phyloP scores from a whole-genome alignment of 30 jellyfish, hydroid and myxozoan species.

The Nemopilema nomurai region DNA sequence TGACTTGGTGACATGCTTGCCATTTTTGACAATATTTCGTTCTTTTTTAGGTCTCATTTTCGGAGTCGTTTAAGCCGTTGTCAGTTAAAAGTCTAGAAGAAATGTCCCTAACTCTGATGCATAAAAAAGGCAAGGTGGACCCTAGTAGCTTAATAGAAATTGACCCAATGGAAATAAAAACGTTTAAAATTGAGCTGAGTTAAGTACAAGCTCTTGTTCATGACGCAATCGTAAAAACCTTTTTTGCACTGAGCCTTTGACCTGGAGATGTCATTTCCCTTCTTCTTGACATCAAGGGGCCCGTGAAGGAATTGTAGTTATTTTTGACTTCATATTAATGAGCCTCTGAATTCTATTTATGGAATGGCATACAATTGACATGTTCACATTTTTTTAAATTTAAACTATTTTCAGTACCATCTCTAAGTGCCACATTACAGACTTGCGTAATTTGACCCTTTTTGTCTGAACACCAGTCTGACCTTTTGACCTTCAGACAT shows the following conservation, averaged over 20 bases:
- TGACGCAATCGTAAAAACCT: neutral
- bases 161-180: conserved; percentile 92
- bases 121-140: conserved; percentile 36
- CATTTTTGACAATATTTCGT: neutral
- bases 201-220: neutral
- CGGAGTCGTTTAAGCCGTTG: conserved; percentile 75
- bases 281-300: no score
- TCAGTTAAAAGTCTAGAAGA: conserved; percentile 53
- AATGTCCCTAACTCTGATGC: conserved; percentile 84
- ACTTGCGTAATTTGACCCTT: no score
- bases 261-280: no score
- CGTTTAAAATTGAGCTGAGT: conserved; percentile 68
- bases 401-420: no score
- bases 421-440: no score
- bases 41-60: conserved; percentile 67
- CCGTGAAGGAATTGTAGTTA: no score
- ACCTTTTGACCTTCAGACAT: neutral
- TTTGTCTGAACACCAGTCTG: no score
- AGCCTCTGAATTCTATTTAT: no score
- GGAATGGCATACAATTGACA: no score
- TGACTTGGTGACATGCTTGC: neutral
- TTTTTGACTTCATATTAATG: no score
- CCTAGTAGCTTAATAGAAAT: conserved; percentile 22
- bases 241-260: no score
- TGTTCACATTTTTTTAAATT: no score